Percentiles rank a stretch among this genome's conserved stretches.
Conservation (phyloP, 2,797 vertebrate genomes). For the Hippopotamyrus pictus region DNA sequence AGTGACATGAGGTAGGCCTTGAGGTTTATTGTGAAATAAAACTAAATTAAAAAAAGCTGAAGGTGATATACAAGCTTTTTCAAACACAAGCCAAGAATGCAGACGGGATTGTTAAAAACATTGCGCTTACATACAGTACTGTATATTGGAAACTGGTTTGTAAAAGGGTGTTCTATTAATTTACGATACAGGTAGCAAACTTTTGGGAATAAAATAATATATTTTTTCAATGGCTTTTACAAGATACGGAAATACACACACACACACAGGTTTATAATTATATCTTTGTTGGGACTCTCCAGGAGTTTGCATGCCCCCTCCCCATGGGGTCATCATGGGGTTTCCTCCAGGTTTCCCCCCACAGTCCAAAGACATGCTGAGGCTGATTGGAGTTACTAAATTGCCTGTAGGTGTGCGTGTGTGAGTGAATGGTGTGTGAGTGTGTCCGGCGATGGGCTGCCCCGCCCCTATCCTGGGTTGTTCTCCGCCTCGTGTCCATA, state of each 20-base stretch:
- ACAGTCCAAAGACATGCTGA: too few species aligned
- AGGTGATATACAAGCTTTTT: not conserved
- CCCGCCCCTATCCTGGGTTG: too few species aligned
- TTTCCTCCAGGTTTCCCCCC: too few species aligned
- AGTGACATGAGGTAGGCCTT: not conserved
- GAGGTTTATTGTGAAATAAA: not conserved
- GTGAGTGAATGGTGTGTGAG: too few species aligned
- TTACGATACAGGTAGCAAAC: not conserved
- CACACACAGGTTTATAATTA: not conserved
- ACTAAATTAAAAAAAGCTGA: not conserved
- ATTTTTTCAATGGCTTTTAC: not conserved
- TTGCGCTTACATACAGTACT: not conserved
- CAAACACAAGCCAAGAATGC: not conserved
- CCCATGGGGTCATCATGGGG: too few species aligned
- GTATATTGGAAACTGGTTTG: not conserved
- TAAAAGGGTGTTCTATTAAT: not conserved
- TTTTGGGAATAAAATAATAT: not conserved
- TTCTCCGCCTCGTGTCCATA: too few species aligned
- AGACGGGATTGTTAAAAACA: not conserved
- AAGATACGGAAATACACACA: not conserved
- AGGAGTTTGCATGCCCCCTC: too few species aligned
- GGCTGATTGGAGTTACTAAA: too few species aligned
- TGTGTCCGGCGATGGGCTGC: too few species aligned
- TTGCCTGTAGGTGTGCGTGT: too few species aligned
- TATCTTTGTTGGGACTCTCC: too few species aligned